Conservation (phyloP, 1,140 invertebrate species). For the Chrysomallon squamiferum region DNA sequence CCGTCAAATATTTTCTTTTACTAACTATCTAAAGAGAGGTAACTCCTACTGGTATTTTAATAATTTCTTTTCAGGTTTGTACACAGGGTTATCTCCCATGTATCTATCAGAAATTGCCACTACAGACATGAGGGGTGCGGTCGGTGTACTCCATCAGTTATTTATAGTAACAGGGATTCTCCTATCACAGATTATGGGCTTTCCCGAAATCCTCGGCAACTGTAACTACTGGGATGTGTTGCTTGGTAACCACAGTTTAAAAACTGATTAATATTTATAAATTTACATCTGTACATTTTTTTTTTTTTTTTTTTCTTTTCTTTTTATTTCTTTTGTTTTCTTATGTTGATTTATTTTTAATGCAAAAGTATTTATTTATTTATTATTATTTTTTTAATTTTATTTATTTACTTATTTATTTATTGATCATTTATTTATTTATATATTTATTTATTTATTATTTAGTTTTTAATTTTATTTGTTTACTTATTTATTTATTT, state of each 20-base stretch:
- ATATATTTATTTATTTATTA: too few species aligned
- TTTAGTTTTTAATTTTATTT: too few species aligned
- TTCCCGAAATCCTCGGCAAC: conserved; percentile 54
- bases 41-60: too few species aligned
- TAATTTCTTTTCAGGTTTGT: conserved; percentile 53
- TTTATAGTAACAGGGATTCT: conserved; percentile 54
- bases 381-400: too few species aligned
- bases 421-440: background rate
- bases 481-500: too few species aligned
- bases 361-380: too few species aligned
- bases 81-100: conserved; percentile 61
- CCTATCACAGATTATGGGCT: conserved; percentile 74
- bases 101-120: conserved; percentile 63
- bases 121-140: conserved; percentile 53
- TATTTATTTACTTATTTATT: background rate
- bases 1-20: too few species aligned
- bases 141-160: conserved; percentile 63
- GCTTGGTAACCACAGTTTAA: conserved; percentile 34
- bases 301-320: too few species aligned
- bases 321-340: too few species aligned
- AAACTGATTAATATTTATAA: background rate
- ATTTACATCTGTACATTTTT: background rate
- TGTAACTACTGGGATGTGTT: conserved; percentile 44
- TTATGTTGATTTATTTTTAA: too few species aligned
- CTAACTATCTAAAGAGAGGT: too few species aligned